phyloP scores from a whole-genome alignment of 1,140 invertebrate genomes.

The Drosophila busckii region DNA sequence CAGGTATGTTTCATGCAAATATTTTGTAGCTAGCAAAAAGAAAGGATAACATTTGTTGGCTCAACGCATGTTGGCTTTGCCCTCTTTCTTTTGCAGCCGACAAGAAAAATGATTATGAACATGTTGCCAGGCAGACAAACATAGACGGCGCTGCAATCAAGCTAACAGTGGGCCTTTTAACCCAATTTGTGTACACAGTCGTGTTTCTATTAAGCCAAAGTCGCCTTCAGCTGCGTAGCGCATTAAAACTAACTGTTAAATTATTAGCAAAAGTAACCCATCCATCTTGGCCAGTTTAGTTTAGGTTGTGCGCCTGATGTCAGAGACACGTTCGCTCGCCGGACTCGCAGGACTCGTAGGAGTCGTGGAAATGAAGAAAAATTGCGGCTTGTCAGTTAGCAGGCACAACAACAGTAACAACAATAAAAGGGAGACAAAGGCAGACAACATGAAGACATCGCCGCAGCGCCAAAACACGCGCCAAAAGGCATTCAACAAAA shows the following conservation, averaged over 20 bases:
- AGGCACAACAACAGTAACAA: slow-evolving; percentile 64
- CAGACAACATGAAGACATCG: slow-evolving; percentile 66
- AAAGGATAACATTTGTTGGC: slow-evolving; percentile 10
- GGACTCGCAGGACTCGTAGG: too few relatives aligned
- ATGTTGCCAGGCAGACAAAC: slow-evolving; percentile 27
- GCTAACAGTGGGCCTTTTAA: not conserved
- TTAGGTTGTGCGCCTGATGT: slow-evolving; percentile 4
- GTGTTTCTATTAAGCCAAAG: slow-evolving; percentile 1
- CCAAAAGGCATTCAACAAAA: slow-evolving; percentile 66
- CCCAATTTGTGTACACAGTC: too few relatives aligned
- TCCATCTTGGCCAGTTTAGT: slow-evolving; percentile 45
- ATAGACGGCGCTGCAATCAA: not conserved
- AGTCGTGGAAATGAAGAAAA: slow-evolving; percentile 74
- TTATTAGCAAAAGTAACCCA: slow-evolving; percentile 69
- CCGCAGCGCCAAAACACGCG: slow-evolving; percentile 51
- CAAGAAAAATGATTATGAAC: slow-evolving; percentile 60
- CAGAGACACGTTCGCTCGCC: too few relatives aligned
- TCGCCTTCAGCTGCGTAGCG: slow-evolving; percentile 26
- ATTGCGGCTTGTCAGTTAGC: slow-evolving; percentile 68
- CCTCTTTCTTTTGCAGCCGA: slow-evolving; percentile 37
- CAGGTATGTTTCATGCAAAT: slow-evolving; percentile 50
- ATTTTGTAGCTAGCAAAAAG: slow-evolving; percentile 28
- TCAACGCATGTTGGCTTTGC: slow-evolving; percentile 55
- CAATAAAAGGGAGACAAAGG: slow-evolving; percentile 61
- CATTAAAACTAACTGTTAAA: slow-evolving; percentile 73